Percentiles rank a stretch among this genome's conserved stretches.
Evolutionary conservation across 2,113 vertebrate genomes (phyloP).

Genomic region (Proteles cristata): DNA sequence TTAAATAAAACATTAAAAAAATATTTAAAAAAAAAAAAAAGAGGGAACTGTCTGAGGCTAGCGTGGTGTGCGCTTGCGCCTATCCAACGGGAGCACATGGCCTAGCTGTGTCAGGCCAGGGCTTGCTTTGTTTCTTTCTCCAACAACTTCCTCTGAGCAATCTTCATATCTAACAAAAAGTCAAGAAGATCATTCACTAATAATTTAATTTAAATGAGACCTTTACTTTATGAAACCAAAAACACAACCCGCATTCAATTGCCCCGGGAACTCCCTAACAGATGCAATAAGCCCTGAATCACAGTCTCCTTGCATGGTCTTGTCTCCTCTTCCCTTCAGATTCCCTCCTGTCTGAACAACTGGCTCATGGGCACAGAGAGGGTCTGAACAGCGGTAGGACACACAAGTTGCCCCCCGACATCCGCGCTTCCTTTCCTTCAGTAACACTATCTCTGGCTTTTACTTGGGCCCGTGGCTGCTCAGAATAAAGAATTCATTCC

Average conservation of each 20-base stretch:
- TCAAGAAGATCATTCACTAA: background rate
- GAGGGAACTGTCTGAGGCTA: background rate
- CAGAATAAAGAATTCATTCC: background rate
- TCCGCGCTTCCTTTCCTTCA: background rate
- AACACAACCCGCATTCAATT: background rate
- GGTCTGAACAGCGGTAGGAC: background rate
- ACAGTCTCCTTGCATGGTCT: background rate
- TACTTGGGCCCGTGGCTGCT: background rate
- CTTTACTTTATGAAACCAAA: slow-evolving; percentile 6
- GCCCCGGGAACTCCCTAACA: background rate
- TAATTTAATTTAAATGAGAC: slow-evolving; percentile 14
- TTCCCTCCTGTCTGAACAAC: background rate
- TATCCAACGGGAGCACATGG: background rate
- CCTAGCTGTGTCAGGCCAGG: background rate
- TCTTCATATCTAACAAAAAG: background rate
- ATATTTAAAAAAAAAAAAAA: background rate
- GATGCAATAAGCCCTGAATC: background rate
- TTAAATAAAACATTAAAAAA: too few relatives aligned
- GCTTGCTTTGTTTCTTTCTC: background rate
- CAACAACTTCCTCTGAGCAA: background rate
- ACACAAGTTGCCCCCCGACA: background rate
- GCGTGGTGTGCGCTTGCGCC: background rate
- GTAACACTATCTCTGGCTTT: background rate
- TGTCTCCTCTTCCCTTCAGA: background rate
- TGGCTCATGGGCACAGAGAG: background rate